Percentiles rank a stretch among this genome's conserved stretches.
Conservation (phyloP, 2,797 vertebrate genomes). For the Saxicola maurus region DNA sequence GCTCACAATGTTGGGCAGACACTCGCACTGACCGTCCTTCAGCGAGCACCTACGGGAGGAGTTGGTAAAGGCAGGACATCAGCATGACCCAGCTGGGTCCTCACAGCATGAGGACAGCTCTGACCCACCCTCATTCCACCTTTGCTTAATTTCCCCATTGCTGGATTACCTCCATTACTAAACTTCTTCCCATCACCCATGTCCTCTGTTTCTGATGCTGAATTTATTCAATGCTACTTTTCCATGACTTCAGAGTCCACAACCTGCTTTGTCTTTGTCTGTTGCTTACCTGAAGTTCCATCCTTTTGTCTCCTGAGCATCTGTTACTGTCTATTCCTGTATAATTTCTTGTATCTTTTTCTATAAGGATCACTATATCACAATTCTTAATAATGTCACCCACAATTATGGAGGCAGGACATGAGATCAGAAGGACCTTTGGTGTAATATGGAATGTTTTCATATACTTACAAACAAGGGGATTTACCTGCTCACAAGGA, state of each 20-base stretch:
- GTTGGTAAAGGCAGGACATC: background rate
- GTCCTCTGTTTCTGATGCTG: background rate
- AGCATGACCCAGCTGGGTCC: background rate
- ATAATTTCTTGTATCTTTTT: background rate
- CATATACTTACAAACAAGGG: background rate
- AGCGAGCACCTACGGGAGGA: slow-evolving; percentile 71
- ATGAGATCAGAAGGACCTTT: background rate
- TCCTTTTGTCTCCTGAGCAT: background rate
- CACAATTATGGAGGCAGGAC: background rate
- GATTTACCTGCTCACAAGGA: background rate
- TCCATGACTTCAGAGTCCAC: background rate
- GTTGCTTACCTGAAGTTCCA: background rate
- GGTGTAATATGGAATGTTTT: background rate
- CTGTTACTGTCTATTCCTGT: background rate
- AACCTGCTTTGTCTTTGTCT: background rate
- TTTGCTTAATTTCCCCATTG: background rate
- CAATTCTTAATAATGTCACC: background rate
- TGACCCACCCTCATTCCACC: background rate
- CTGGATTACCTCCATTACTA: background rate
- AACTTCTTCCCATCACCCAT: background rate
- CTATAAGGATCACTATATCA: background rate
- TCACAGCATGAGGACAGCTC: background rate
- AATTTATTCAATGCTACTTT: background rate
- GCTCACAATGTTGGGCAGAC: slow-evolving; percentile 78
- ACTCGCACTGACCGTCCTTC: slow-evolving; percentile 79